Base-by-base conservation (phyloP, 2,797 vertebrate species). In the Sebastes variabilis region DNA sequence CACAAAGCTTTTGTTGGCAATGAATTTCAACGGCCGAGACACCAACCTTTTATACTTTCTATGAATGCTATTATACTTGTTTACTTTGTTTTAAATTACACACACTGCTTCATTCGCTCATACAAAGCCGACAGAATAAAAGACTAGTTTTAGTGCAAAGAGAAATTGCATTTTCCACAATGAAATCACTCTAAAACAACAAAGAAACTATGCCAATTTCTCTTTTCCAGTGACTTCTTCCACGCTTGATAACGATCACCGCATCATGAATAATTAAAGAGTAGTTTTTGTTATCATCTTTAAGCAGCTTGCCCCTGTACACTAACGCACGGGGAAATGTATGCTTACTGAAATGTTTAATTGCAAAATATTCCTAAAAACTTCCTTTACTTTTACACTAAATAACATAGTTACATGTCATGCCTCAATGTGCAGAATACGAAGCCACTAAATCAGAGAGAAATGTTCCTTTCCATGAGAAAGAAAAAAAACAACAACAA, bases 251-350 rank as follows among this genome's bases (percentile, higher is more conserved):
- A 87, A 82, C 52, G 8, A 88, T 85, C 83, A 70, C 66, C n/a
- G 25, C 72, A 59, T 89, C 71, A 85, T 89, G 86, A 93, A 92
- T 90, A 92, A 91, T 92, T 85, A 62, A 86, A 74, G 8, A 71
- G 24, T 14, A 18, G 58, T 69, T 79, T 86, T 75, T 79, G 66
- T 88, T 87, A 89, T 91, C 80, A 75, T 65, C 77, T 83, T 76
- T 79, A 71, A 80, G 61, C 87, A 89, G 89, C 90, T 88, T 88
- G 82, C 80, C 73, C 34, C 56, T 75, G 71, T 72, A 79, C 68
- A 61, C 16, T 29, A 75, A 83, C 54, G 49, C 69, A 89, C 58
- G 66, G 24, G 22, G 8, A 25, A 76, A 62, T 4, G 68, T 73
- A 64, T 67, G 76, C 66, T 74, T 69, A 83, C 72, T 77, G 75